A percentile compares a stretch with the other conserved stretches of the same genome.
Evolutionary conservation across 1,140 invertebrate species (phyloP).

Genomic region (Trichomalopsis sarcophagae): DNA sequence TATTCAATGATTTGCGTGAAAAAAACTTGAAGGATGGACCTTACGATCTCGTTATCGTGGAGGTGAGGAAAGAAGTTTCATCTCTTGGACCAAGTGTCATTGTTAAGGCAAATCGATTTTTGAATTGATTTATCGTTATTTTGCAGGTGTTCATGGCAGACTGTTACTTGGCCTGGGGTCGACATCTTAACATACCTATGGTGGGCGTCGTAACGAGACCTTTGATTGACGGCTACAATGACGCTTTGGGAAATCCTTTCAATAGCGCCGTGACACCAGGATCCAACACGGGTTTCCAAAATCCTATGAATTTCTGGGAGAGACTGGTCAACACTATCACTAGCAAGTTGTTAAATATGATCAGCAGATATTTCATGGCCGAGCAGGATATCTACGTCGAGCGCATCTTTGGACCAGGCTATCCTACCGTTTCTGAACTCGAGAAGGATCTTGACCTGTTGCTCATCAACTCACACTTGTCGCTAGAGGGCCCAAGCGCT

Average conservation of each 20-base stretch:
- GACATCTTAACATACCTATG: constrained; percentile 76
- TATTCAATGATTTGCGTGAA: constrained; percentile 53
- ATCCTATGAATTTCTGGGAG: constrained; percentile 79
- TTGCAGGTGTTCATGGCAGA: constrained; percentile 60
- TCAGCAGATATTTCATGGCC: constrained; percentile 52
- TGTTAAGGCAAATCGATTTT: constrained; percentile 61
- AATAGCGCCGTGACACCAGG: constrained; percentile 76
- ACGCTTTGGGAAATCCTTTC: constrained; percentile 76
- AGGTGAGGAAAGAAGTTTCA: constrained; percentile 39
- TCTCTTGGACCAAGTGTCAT: constrained; percentile 10
- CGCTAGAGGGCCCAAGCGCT: constrained; percentile 70
- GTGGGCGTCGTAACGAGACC: constrained; percentile 77
- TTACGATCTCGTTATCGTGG: constrained; percentile 55
- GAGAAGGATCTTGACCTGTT: constrained; percentile 70
- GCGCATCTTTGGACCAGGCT: constrained; percentile 69
- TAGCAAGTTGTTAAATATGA: neutral
- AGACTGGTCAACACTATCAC: constrained; percentile 65
- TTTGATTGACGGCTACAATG: constrained; percentile 76
- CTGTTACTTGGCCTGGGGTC: constrained; percentile 76
- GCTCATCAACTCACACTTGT: constrained; percentile 76
- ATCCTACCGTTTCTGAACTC: constrained; percentile 63
- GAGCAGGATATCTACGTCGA: constrained; percentile 57
- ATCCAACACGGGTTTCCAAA: constrained; percentile 63
- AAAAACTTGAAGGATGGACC: constrained; percentile 29
- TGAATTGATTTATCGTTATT: constrained; percentile 53